These are phyloP conservation scores for Nyctereutes procyonoides DNA, from an alignment of 2,113 vertebrate species.

Conservation along the genomic window DNA sequence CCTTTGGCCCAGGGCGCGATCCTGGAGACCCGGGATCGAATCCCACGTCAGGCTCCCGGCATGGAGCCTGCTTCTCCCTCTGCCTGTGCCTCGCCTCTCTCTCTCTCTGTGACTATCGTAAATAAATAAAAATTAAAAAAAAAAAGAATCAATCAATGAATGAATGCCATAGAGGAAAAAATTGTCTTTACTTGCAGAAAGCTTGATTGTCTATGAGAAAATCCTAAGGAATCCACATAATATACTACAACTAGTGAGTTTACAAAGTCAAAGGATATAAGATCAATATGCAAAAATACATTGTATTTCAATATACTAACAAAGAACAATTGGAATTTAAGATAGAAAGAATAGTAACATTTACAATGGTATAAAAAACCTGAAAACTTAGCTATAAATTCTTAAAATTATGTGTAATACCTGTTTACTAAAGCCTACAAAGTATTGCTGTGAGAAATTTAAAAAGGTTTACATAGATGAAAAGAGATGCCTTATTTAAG, in stretches of 20 bases:
- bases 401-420: neutral
- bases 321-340: neutral
- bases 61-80: too few relatives aligned
- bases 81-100: too few relatives aligned
- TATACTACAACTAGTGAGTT: neutral
- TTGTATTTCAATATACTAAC: neutral
- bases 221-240: neutral
- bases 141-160: neutral
- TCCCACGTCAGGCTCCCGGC: too few relatives aligned
- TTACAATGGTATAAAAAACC: neutral
- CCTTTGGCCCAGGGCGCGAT: too few relatives aligned
- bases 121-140: too few relatives aligned
- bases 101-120: too few relatives aligned
- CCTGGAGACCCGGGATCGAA: too few relatives aligned
- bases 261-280: neutral
- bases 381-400: neutral
- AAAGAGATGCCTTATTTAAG: neutral
- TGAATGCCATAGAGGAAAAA: neutral
- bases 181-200: neutral
- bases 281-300: neutral
- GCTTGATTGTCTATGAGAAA: neutral
- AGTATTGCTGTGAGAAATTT: neutral
- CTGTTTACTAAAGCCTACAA: neutral
- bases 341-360: neutral
- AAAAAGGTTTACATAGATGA: neutral